Evolutionary conservation across 2,797 vertebrate genomes (phyloP).

Genomic region (Synanceia verrucosa): DNA sequence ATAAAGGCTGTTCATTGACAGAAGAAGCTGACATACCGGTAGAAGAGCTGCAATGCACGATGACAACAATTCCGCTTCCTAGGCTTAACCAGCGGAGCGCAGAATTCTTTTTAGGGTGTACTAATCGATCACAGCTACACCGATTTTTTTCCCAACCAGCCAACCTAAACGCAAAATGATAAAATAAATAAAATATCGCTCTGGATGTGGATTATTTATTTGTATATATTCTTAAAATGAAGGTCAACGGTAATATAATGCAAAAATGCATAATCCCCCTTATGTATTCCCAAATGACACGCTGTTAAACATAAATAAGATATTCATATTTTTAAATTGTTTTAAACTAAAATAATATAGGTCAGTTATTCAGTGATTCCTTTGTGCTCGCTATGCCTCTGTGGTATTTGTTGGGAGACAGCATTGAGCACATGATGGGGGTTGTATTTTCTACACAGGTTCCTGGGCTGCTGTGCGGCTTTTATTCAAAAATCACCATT

Average conservation of each 20-base stretch:
- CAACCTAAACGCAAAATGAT: neutral
- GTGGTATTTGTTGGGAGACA: conserved; percentile 15
- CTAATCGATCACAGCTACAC: conserved; percentile 52
- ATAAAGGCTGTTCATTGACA: neutral
- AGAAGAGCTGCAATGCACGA: neutral
- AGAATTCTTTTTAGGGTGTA: neutral
- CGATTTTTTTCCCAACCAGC: conserved; percentile 30
- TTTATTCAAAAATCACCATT: conserved; percentile 75
- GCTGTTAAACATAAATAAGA: neutral
- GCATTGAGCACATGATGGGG: conserved; percentile 56
- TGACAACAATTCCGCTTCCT: conserved; percentile 52
- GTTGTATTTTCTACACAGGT: conserved; percentile 71
- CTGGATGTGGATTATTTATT: neutral
- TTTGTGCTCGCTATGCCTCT: neutral
- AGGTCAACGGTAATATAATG: neutral
- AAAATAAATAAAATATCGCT: neutral
- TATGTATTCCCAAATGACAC: neutral
- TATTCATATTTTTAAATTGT: neutral
- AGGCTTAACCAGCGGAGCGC: conserved; percentile 58
- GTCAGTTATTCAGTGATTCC: neutral
- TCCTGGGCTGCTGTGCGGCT: conserved; percentile 77
- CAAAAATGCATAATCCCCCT: neutral
- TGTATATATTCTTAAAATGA: neutral
- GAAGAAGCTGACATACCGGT: neutral
- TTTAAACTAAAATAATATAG: neutral